These are phyloP conservation scores for Cyclargus thomasi DNA, from an alignment of 1,140 invertebrate species.

Conservation along the genomic window DNA sequence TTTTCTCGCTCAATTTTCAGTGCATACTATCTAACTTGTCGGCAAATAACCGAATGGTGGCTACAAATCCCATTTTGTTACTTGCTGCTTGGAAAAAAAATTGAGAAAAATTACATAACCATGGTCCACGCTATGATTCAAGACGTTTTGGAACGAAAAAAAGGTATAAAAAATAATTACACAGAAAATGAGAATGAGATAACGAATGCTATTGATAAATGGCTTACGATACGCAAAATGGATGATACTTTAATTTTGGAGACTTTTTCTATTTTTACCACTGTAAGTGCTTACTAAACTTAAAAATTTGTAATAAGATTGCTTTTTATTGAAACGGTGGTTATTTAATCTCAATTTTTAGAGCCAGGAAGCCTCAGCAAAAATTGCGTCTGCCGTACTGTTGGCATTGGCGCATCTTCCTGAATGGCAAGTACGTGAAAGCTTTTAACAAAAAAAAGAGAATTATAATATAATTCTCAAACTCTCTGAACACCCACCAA, in stretches of 20 bases:
- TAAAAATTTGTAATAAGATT: too few species aligned
- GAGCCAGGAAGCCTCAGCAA: slow-evolving; percentile 60
- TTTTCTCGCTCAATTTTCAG: slow-evolving; percentile 30
- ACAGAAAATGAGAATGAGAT: slow-evolving; percentile 32
- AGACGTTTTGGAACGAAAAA: slow-evolving; percentile 37
- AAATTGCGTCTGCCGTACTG: slow-evolving; percentile 46
- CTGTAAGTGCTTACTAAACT: slow-evolving; percentile 35
- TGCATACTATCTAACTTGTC: slow-evolving; percentile 43
- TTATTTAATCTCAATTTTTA: slow-evolving; percentile 29
- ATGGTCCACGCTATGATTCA: slow-evolving; percentile 36
- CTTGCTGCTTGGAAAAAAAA: slow-evolving; percentile 33
- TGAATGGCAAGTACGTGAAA: slow-evolving; percentile 41
- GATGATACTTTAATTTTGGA: slow-evolving; percentile 43
- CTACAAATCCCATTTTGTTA: slow-evolving; percentile 47
- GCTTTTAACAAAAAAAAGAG: background rate
- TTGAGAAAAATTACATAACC: slow-evolving; percentile 30
- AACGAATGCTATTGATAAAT: slow-evolving; percentile 43
- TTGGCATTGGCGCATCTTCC: slow-evolving; percentile 43
- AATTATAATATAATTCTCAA: too few species aligned
- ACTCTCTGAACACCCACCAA: too few species aligned
- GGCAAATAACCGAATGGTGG: slow-evolving; percentile 57
- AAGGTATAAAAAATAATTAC: slow-evolving; percentile 22
- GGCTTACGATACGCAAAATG: slow-evolving; percentile 37
- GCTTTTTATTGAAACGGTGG: too few species aligned
- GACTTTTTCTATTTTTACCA: slow-evolving; percentile 52